Evolutionary conservation across 2,888 invertebrate species (phyloP), one percentile per base, ranked within the genome.

Genomic region (Spilosoma lubricipeda): DNA sequence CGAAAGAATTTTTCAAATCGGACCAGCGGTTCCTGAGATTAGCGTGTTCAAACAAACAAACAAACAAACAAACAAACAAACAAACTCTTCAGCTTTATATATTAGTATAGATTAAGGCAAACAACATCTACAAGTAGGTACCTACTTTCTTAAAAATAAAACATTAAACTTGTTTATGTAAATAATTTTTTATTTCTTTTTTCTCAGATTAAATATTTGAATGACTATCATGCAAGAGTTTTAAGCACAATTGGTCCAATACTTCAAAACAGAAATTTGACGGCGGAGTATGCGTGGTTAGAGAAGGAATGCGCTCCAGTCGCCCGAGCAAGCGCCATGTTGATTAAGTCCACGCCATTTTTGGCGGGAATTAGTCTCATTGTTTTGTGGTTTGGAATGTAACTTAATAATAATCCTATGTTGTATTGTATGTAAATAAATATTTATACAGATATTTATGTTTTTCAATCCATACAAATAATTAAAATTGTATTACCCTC

Each of bases 241-340:
- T 94, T 97, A 79, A 95, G 97, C 1, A 96, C 97, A 2, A 93
- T 99, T 0, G 97, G 97, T 0, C 97, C 97, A 1, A 94, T 98
- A 72, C 93, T 99, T 45, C 95, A 97, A 85, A 91, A 96, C 71
- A 96, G 97, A 84, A 96, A 97, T 1, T 96, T 97, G 77, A 82
- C 87, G 0, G 96, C 97, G n/a, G 98, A 98, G n/a, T 96, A 97
- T 78, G 93, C 96, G 3, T 99, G 99, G 98, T 93, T 99, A 27
- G 93, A 97, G 88, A 96, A 94, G 74, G 98, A 98, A 94, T 98
- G 98, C 72, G 95, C 97, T 88, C 97, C 97, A 9, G 96, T 98
- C 2, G 73, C 80, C 4, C 82, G 91, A 36, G 86, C 88, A 30
- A 63, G 63, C 76, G 94, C 94, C 88, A 88, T 91, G 1, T 89